Percentiles rank a stretch among this genome's conserved stretches.
Conservation (phyloP, 2,113 vertebrate species). For the Glareola pratincola region DNA sequence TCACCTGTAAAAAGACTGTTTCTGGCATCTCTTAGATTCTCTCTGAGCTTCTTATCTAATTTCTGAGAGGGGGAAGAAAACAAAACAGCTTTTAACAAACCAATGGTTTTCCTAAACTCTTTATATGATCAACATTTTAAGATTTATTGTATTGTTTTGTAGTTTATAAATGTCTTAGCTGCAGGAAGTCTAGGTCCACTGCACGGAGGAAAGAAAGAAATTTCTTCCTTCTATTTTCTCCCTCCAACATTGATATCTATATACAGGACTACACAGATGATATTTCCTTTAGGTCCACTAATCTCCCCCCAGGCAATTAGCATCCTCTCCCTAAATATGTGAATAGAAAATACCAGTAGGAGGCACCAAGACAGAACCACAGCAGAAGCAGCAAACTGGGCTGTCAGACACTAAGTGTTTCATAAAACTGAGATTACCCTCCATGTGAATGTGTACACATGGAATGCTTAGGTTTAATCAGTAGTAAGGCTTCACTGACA, state of each 20-base stretch:
- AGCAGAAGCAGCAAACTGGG: not conserved
- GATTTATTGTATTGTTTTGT: not conserved
- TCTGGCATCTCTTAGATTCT: conserved; percentile 96
- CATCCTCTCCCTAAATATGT: not conserved
- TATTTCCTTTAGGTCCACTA: not conserved
- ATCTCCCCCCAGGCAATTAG: not conserved
- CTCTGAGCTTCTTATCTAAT: conserved; percentile 96
- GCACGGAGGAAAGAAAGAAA: not conserved
- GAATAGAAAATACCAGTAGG: not conserved
- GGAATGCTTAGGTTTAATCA: not conserved
- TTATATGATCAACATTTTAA: not conserved
- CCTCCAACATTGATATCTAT: not conserved
- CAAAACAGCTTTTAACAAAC: conserved; percentile 1
- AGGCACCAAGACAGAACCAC: not conserved
- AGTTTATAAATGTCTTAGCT: not conserved
- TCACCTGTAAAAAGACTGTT: conserved; percentile 98
- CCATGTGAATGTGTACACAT: not conserved
- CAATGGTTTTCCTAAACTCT: not conserved
- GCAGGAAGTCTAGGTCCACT: not conserved
- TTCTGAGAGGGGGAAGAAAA: conserved; percentile 76
- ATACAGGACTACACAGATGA: not conserved
- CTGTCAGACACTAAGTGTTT: not conserved
- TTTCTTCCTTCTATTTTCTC: not conserved
- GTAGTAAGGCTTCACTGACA: not conserved
- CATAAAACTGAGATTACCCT: not conserved